These are phyloP conservation scores for Brachionus plicatilis DNA, from an alignment of 1,140 invertebrate species.

Conservation along the genomic window DNA sequence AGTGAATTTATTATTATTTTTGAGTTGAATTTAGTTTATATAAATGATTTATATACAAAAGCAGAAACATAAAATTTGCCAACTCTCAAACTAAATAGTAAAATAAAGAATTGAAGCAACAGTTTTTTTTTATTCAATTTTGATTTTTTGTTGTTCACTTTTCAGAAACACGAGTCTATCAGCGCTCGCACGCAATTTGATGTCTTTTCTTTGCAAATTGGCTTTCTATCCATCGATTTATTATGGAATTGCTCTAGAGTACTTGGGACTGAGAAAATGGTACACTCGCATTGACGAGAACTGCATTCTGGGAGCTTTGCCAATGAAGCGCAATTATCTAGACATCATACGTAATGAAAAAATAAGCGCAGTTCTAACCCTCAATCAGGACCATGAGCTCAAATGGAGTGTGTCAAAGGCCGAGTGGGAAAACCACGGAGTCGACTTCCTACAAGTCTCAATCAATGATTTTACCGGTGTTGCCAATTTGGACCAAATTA, in stretches of 20 bases:
- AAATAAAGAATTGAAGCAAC: neutral
- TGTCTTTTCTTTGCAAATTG: constrained; percentile 22
- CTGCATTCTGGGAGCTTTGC: constrained; percentile 29
- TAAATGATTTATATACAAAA: neutral
- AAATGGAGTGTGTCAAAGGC: neutral
- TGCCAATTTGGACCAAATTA: neutral
- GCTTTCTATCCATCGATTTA: constrained; percentile 18
- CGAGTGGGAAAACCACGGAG: constrained; percentile 4
- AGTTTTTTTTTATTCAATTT: neutral
- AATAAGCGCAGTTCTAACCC: neutral
- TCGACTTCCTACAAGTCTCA: constrained; percentile 18
- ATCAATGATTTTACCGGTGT: constrained; percentile 27
- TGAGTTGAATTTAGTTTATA: neutral
- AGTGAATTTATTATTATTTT: neutral
- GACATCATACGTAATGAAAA: constrained; percentile 6
- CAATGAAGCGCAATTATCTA: constrained; percentile 4
- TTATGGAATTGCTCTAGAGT: constrained; percentile 21
- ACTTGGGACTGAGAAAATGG: constrained; percentile 23
- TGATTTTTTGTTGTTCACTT: neutral
- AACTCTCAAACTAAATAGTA: neutral
- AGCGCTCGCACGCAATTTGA: neutral
- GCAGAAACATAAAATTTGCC: neutral
- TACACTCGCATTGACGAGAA: constrained; percentile 27
- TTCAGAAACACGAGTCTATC: neutral
- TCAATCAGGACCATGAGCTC: constrained; percentile 19